These are phyloP conservation scores for Coryphaenoides rupestris DNA, from an alignment of 2,113 vertebrate species.

Conservation along the genomic window DNA sequence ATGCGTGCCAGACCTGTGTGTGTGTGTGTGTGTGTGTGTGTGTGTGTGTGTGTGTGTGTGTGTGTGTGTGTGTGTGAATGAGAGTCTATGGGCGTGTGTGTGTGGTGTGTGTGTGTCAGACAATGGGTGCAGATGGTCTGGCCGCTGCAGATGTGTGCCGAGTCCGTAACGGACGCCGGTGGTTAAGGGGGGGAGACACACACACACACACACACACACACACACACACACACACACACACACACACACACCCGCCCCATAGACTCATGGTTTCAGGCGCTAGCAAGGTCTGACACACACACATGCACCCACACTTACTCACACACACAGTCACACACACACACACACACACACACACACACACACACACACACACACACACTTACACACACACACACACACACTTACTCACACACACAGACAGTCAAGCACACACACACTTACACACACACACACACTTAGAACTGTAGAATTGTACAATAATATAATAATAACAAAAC, in stretches of 20 bases:
- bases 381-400: not conserved
- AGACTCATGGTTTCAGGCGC: constrained; percentile 52
- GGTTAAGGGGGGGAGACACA: constrained; percentile 49
- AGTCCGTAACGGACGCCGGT: constrained; percentile 67
- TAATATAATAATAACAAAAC: too few species aligned
- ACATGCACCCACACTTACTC: not conserved
- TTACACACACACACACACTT: too few species aligned
- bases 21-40: constrained; percentile 38
- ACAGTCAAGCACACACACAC: too few species aligned
- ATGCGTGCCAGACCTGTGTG: constrained; percentile 56
- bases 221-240: too few species aligned
- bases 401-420: too few species aligned
- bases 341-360: not conserved
- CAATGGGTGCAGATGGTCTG: constrained; percentile 75
- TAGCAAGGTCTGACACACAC: constrained; percentile 35
- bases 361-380: not conserved
- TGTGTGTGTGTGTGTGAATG: constrained; percentile 61
- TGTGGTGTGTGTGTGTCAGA: constrained; percentile 52
- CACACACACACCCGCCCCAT: constrained; percentile 55
- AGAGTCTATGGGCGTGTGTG: constrained; percentile 51
- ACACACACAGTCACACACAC: not conserved
- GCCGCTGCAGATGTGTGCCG: constrained; percentile 67
- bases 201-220: too few species aligned
- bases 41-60: not conserved
- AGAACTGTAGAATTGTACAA: too few species aligned